phyloP scores from a whole-genome alignment of 2,888 invertebrate genomes.

The Lasioglossum oenotherae region DNA sequence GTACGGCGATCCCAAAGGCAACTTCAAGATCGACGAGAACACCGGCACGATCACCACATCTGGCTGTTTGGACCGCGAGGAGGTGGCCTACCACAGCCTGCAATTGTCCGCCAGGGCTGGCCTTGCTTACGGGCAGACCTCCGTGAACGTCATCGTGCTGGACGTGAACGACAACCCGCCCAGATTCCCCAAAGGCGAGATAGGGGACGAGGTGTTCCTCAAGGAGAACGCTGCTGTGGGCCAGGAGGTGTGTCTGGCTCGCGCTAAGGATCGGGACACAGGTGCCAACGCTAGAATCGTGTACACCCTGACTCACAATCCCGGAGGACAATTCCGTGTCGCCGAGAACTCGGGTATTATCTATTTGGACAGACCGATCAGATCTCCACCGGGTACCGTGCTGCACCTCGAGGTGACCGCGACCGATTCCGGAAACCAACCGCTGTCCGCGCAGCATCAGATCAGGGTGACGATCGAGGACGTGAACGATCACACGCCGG shows the following conservation, averaged over 20 bases:
- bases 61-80: slow-evolving; percentile 93
- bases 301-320: slow-evolving; percentile 92
- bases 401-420: slow-evolving; percentile 92
- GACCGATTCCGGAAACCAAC: slow-evolving; percentile 92
- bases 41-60: slow-evolving; percentile 92
- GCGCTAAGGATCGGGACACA: slow-evolving; percentile 94
- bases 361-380: slow-evolving; percentile 92
- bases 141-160: slow-evolving; percentile 91
- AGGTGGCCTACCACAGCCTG: slow-evolving; percentile 90
- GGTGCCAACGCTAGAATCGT: slow-evolving; percentile 95
- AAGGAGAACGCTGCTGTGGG: slow-evolving; percentile 97
- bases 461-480: slow-evolving; percentile 92
- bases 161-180: slow-evolving; percentile 98
- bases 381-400: slow-evolving; percentile 89
- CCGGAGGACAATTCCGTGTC: slow-evolving; percentile 93
- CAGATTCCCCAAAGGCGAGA: slow-evolving; percentile 90
- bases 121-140: slow-evolving; percentile 91
- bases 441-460: slow-evolving; percentile 90
- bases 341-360: slow-evolving; percentile 95
- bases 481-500: slow-evolving; percentile 98
- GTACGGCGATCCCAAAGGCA: slow-evolving; percentile 91
- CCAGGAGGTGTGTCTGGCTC: slow-evolving; percentile 95
- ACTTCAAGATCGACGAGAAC: slow-evolving; percentile 92
- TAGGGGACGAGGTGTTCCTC: slow-evolving; percentile 89
- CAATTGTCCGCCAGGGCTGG: slow-evolving; percentile 92